phyloP scores from a whole-genome alignment of 2,797 vertebrate species.

The Chaenodraco wilsoni region DNA sequence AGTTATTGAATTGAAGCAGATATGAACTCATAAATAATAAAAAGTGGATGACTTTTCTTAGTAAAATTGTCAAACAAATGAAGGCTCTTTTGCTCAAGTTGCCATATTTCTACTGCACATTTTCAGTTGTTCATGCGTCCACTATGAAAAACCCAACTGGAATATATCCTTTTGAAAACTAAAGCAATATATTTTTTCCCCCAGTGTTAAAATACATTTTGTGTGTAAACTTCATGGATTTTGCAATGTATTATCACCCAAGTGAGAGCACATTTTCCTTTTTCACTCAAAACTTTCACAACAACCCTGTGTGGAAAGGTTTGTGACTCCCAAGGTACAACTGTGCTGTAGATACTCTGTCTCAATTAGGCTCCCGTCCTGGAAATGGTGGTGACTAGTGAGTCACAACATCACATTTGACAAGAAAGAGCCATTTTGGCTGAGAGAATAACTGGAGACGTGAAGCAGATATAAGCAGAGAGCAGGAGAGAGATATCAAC shows the following conservation, averaged over 20 bases:
- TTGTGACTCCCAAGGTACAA: slow-evolving; percentile 38
- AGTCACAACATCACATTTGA: slow-evolving; percentile 66
- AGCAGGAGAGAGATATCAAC: slow-evolving; percentile 59
- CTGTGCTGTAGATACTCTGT: slow-evolving; percentile 36
- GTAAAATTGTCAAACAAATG: slow-evolving; percentile 1
- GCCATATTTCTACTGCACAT: slow-evolving; percentile 18
- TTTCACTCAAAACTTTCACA: slow-evolving; percentile 17
- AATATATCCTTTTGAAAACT: slow-evolving; percentile 13
- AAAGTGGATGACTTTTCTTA: background rate
- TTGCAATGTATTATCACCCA: background rate
- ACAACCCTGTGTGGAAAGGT: background rate
- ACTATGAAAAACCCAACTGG: background rate
- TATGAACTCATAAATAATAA: background rate
- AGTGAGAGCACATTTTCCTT: slow-evolving; percentile 10
- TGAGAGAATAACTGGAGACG: slow-evolving; percentile 43
- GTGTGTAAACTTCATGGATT: slow-evolving; percentile 17
- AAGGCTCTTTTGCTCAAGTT: background rate
- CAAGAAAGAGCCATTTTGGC: slow-evolving; percentile 55
- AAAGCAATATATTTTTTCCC: background rate
- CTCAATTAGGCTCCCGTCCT: slow-evolving; percentile 45
- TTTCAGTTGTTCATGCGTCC: background rate
- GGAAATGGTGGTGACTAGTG: slow-evolving; percentile 50
- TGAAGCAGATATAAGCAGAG: slow-evolving; percentile 40
- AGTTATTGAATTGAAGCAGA: slow-evolving; percentile 4
- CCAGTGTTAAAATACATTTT: background rate